phyloP scores from a whole-genome alignment of 2,888 invertebrate species.

The Hydropsyche betteni region DNA sequence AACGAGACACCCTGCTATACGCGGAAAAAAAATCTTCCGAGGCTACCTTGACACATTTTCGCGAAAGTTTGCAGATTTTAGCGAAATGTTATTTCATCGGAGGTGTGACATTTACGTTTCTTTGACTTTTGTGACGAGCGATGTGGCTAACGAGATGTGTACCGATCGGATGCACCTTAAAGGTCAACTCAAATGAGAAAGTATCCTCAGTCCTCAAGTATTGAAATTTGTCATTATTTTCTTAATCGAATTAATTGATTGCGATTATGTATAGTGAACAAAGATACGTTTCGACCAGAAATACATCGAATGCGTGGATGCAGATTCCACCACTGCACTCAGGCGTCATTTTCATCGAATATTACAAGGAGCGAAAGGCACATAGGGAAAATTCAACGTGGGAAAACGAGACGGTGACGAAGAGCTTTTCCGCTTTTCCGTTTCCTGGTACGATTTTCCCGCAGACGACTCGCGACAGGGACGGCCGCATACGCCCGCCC shows the following conservation, averaged over 20 bases:
- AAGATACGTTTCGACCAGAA: no score
- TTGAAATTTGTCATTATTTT: no score
- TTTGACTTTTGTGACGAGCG: not conserved
- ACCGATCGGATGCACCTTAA: not conserved
- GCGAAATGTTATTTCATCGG: no score
- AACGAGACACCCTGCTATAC: constrained; percentile 11
- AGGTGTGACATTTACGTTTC: no score
- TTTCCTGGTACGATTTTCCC: constrained; percentile 28
- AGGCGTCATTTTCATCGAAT: no score
- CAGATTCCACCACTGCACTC: no score
- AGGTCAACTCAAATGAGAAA: not conserved
- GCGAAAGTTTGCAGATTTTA: no score
- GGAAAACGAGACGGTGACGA: not conserved
- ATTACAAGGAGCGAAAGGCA: not conserved
- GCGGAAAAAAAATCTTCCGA: not conserved
- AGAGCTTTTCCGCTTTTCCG: constrained; percentile 27
- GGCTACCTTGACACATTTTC: not conserved
- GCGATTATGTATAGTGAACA: no score
- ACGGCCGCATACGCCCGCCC: constrained; percentile 19
- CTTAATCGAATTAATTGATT: no score
- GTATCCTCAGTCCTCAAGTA: no score
- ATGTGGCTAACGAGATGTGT: not conserved
- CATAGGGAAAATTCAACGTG: not conserved
- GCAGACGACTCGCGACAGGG: constrained; percentile 23
- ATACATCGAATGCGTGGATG: no score